A percentile compares a stretch with the other conserved stretches of the same genome.
Evolutionary conservation across 2,888 invertebrate species (phyloP).

Genomic region (Erpobdella octoculata): DNA sequence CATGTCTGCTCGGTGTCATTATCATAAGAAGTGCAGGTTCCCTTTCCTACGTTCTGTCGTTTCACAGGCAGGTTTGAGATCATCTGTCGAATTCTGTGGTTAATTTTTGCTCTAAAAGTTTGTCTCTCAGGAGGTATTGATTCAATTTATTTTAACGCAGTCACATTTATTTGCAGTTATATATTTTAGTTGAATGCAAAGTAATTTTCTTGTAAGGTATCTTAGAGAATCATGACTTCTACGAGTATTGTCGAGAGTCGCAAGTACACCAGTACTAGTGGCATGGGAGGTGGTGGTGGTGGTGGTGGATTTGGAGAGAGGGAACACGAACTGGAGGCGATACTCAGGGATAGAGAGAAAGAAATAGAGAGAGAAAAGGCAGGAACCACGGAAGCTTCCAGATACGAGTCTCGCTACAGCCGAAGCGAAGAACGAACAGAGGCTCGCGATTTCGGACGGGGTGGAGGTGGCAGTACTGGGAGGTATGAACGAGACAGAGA

Average conservation of each 20-base stretch:
- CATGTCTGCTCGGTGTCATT: no score
- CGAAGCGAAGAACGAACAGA: constrained; percentile 23
- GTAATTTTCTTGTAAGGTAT: no score
- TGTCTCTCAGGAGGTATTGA: no score
- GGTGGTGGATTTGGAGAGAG: constrained; percentile 17
- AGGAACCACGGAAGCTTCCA: neutral
- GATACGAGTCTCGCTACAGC: constrained; percentile 25
- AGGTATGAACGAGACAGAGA: constrained; percentile 3
- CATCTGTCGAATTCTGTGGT: no score
- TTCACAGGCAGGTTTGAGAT: no score
- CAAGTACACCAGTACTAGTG: constrained; percentile 6
- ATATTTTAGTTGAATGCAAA: no score
- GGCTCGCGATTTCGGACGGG: constrained; percentile 9
- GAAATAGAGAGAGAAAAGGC: constrained; percentile 7
- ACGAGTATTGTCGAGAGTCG: constrained; percentile 14
- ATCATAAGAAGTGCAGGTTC: no score
- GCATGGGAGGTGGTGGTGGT: neutral
- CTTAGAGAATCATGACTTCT: neutral
- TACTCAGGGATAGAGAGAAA: constrained; percentile 16
- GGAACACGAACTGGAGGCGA: neutral
- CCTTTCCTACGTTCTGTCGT: no score
- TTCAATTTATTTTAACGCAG: no score
- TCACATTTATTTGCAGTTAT: no score
- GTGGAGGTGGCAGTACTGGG: constrained; percentile 15
- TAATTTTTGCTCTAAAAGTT: no score